Conservation (phyloP, 2,113 vertebrate genomes). For the Nesogale talazaci region DNA sequence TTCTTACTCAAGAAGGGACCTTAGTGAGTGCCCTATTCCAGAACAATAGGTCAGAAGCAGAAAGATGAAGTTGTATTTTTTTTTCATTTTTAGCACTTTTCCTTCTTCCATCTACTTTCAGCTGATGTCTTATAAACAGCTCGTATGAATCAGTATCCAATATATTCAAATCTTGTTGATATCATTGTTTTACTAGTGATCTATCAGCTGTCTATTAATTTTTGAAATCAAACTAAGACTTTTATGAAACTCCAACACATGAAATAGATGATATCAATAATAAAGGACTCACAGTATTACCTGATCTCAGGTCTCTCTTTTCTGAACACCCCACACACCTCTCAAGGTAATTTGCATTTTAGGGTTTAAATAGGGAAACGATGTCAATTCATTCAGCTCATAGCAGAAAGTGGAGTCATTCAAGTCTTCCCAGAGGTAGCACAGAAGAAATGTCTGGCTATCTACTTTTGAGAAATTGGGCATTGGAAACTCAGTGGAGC, state of each 20-base stretch:
- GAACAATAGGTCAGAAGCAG: not conserved
- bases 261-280: not conserved
- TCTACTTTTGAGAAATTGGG: too few species aligned
- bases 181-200: not conserved
- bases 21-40: not conserved
- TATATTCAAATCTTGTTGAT: not conserved
- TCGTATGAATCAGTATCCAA: not conserved
- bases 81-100: not conserved
- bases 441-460: too few species aligned
- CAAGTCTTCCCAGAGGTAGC: too few species aligned
- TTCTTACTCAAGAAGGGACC: not conserved
- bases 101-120: not conserved
- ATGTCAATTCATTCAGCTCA: too few species aligned
- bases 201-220: not conserved
- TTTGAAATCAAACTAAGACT: not conserved
- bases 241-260: not conserved
- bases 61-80: not conserved
- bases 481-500: too few species aligned
- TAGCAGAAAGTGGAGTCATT: too few species aligned
- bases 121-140: not conserved
- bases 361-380: not conserved
- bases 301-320: not conserved
- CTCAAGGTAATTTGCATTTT: not conserved
- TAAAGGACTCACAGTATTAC: too few species aligned
- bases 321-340: fast-evolving